Base-by-base conservation (phyloP, 1,140 invertebrate genomes). In the Meloidogyne exigua region DNA sequence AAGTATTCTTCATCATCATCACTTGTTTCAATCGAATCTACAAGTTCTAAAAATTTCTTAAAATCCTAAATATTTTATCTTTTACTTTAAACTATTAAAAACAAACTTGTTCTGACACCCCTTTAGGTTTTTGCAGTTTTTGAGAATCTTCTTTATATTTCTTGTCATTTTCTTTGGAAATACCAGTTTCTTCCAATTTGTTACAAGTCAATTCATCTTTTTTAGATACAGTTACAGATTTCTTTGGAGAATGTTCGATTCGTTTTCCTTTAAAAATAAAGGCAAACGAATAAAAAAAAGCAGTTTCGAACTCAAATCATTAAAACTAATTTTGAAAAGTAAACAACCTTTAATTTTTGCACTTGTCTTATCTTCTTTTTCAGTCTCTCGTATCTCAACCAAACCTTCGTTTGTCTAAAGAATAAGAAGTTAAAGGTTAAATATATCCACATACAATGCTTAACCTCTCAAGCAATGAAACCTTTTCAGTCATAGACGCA, bases 321-420 rank as follows among this genome's bases (percentile, higher is more conserved):
- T n/a, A n/a, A n/a, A n/a, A n/a, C n/a, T n/a, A n/a, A n/a, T n/a
- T n/a, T n/a, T n/a, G n/a, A 25, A 72, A 72, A n/a, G 13, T 1
- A 49, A 49, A 32, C 10, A 71, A 57, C 49, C 49, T 57, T 57
- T 57, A 71, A 71, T 57, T 26, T 71, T 64, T 18, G 21, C 39
- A 36, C 0, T 13, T 0, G 10, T 1, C 11, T 71, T 9, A 39
- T 9, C 57, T 15, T 15, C 69, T 12, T 42, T 26, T 9, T 49
- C 26, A 18, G 26, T 36, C 11, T 71, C 69, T 9, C 69, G 21
- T 15, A 68, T 74, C 13, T 74, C 57, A 23, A 68, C 32, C n/a
- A 64, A 25, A 64, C 25, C 44, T n/a, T 64, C 72, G 18, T 64
- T 36, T 18, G 76, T 26, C 28, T 77, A 77, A 76, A 76, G n/a